These are phyloP conservation scores for Ceyx margarethae DNA, from an alignment of 2,113 vertebrate genomes.

Conservation along the genomic window DNA sequence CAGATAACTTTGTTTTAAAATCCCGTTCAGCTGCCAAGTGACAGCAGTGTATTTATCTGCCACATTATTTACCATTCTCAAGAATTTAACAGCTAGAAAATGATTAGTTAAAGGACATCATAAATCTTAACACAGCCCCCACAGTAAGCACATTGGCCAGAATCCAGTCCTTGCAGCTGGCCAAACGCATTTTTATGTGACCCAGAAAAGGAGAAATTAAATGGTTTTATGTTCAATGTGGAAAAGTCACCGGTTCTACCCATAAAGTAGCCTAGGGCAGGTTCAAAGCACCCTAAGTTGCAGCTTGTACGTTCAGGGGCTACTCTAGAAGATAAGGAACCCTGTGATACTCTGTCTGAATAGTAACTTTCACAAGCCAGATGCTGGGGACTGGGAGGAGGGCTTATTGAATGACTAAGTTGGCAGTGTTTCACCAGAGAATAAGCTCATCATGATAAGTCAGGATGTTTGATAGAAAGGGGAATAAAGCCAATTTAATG, in stretches of 20 bases:
- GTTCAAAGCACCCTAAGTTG: not conserved
- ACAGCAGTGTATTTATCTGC: not conserved
- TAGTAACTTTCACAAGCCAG: not conserved
- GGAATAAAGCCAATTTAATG: not conserved
- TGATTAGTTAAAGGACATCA: slow-evolving; percentile 5
- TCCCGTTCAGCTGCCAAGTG: not conserved
- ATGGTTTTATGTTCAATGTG: not conserved
- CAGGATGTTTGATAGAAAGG: not conserved
- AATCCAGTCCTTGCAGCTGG: slow-evolving; percentile 5
- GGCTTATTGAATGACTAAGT: not conserved
- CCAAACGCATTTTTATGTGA: not conserved
- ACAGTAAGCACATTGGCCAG: not conserved
- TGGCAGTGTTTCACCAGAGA: not conserved
- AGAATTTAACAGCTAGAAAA: slow-evolving; percentile 26
- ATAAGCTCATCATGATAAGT: not conserved
- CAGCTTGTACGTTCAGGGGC: not conserved
- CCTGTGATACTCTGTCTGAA: accelerated
- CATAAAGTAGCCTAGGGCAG: accelerated
- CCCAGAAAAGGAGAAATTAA: not conserved
- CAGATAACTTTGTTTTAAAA: not conserved
- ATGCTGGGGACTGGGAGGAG: not conserved
- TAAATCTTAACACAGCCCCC: slow-evolving; percentile 19
- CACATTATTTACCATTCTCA: not conserved
- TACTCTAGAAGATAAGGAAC: not conserved
- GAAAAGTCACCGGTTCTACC: not conserved